Evolutionary conservation across 2,888 invertebrate genomes (phyloP).

Genomic region (Caenorhabditis becei): DNA sequence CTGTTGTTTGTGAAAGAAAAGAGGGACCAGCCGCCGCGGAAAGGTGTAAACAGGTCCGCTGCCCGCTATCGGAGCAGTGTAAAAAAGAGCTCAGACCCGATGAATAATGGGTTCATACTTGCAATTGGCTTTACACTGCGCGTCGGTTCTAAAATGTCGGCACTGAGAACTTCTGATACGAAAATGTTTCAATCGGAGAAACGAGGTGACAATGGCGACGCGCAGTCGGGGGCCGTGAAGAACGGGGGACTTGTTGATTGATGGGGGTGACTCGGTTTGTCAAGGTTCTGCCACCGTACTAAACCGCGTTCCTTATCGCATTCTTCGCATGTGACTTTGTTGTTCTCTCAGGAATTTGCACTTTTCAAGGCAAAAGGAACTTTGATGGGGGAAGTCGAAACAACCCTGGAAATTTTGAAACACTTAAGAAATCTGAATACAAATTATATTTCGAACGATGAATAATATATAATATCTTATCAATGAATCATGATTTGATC

Average conservation of each 20-base stretch:
- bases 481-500: too few relatives aligned
- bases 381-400: too few relatives aligned
- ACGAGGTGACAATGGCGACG: background rate
- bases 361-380: background rate
- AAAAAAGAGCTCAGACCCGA: constrained; percentile 42
- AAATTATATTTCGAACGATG: too few relatives aligned
- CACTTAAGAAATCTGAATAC: too few relatives aligned
- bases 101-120: constrained; percentile 35
- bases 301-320: constrained; percentile 48
- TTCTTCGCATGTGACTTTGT: constrained; percentile 1
- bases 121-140: constrained; percentile 44
- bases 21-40: background rate
- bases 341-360: background rate
- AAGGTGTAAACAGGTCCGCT: constrained; percentile 44
- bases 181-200: constrained; percentile 8
- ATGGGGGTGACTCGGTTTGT: constrained; percentile 40
- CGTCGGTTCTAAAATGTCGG: constrained; percentile 1
- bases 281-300: constrained; percentile 34
- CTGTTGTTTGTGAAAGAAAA: background rate
- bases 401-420: too few relatives aligned
- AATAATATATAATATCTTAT: too few relatives aligned
- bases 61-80: constrained; percentile 23
- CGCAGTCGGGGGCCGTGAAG: constrained; percentile 1
- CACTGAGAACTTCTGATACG: background rate
- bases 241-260: constrained; percentile 41